phyloP scores from a whole-genome alignment of 2,113 vertebrate species.

The Corythaixoides concolor region DNA sequence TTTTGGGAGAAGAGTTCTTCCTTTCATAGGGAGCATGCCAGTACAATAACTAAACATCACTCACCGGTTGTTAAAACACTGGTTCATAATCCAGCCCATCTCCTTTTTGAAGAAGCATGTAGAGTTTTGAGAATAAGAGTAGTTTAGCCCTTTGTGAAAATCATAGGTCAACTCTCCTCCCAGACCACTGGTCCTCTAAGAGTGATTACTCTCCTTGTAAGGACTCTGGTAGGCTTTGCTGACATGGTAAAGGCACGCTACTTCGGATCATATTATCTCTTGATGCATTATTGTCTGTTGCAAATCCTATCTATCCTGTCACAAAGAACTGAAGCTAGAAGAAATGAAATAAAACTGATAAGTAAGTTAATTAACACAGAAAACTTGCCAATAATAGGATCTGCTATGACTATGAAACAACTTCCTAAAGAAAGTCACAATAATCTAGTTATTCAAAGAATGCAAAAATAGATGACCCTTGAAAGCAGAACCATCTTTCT shows the following conservation, averaged over 20 bases:
- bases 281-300: neutral
- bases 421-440: neutral
- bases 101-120: neutral
- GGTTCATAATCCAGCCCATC: neutral
- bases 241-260: neutral
- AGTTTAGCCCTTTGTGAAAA: neutral
- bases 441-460: neutral
- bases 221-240: neutral
- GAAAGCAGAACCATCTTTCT: neutral
- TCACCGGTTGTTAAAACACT: neutral
- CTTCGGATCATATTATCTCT: neutral
- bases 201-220: neutral
- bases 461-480: neutral
- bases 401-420: neutral
- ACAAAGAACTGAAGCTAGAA: neutral
- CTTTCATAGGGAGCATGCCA: neutral
- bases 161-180: neutral
- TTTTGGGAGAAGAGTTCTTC: neutral
- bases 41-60: neutral
- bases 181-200: neutral
- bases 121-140: neutral
- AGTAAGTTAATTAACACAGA: neutral
- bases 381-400: neutral
- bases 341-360: neutral
- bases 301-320: neutral